These are phyloP conservation scores for Oryzias curvinotus DNA, from an alignment of 2,113 vertebrate genomes.

Conservation along the genomic window DNA sequence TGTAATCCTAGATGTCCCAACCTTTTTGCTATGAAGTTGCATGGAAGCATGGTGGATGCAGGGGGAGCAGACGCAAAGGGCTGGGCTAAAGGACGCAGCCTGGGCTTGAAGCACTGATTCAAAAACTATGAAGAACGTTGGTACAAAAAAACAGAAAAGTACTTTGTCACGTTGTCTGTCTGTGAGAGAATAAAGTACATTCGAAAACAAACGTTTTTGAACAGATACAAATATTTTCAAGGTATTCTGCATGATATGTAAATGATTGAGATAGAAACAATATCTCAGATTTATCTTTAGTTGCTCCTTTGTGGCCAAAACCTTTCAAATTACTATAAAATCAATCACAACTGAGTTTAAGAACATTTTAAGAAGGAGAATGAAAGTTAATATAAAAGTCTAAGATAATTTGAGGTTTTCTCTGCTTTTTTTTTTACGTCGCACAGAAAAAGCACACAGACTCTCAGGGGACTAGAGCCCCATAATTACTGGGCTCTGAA, in stretches of 20 bases:
- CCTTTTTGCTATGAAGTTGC: too few relatives aligned
- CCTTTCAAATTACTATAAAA: too few relatives aligned
- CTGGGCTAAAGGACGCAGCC: not conserved
- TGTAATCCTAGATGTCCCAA: too few relatives aligned
- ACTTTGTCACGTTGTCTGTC: not conserved
- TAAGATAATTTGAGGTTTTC: not conserved
- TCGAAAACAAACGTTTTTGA: not conserved
- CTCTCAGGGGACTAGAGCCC: slow-evolving; percentile 42
- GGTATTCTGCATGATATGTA: too few relatives aligned
- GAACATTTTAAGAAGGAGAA: too few relatives aligned
- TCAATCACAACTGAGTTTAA: too few relatives aligned
- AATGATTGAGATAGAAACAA: too few relatives aligned
- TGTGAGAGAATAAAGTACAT: not conserved
- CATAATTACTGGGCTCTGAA: slow-evolving; percentile 59
- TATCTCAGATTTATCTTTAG: too few relatives aligned
- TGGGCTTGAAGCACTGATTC: not conserved
- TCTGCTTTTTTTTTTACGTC: not conserved
- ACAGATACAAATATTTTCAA: too few relatives aligned
- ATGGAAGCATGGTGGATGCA: not conserved
- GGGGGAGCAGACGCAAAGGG: slow-evolving; percentile 1
- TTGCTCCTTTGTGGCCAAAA: too few relatives aligned
- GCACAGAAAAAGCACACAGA: slow-evolving; percentile 25
- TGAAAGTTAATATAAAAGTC: too few relatives aligned
- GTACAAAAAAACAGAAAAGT: slow-evolving; percentile 10
- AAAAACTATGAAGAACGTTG: slow-evolving; percentile 8